A percentile compares a stretch with the other conserved stretches of the same genome.
phyloP scores from a whole-genome alignment of 2,888 invertebrate species.

The Drosophila austrosaltans region DNA sequence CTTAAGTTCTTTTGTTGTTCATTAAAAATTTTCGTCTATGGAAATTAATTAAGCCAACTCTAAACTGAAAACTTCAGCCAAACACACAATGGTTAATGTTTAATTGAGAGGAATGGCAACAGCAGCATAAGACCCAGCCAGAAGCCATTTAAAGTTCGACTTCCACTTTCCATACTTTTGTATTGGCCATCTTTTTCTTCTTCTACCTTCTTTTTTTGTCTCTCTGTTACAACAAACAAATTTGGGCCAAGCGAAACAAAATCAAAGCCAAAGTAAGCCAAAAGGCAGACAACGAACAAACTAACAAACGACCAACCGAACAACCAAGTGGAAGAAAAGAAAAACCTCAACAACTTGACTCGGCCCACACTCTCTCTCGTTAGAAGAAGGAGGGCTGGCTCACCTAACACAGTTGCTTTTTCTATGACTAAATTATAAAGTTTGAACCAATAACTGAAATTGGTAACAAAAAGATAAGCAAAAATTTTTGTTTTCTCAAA shows the following conservation, averaged over 20 bases:
- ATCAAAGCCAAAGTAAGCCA: slow-evolving; percentile 41
- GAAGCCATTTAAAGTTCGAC: slow-evolving; percentile 59
- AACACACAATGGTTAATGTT: slow-evolving; percentile 61
- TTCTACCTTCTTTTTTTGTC: slow-evolving; percentile 32
- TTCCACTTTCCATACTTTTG: slow-evolving; percentile 53
- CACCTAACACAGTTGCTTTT: too few relatives aligned
- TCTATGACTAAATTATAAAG: background rate
- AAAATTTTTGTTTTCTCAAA: too few relatives aligned
- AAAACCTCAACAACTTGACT: background rate
- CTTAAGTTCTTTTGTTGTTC: slow-evolving; percentile 59
- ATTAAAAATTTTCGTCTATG: slow-evolving; percentile 67
- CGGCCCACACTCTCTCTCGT: background rate
- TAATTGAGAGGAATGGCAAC: slow-evolving; percentile 66
- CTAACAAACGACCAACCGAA: slow-evolving; percentile 21
- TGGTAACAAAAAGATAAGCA: too few relatives aligned
- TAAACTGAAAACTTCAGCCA: slow-evolving; percentile 19
- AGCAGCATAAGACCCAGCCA: slow-evolving; percentile 35
- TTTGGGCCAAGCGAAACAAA: slow-evolving; percentile 57
- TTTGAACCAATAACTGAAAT: background rate
- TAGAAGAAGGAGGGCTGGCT: too few relatives aligned
- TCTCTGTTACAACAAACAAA: slow-evolving; percentile 48
- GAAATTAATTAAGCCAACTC: slow-evolving; percentile 43
- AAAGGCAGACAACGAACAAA: slow-evolving; percentile 22
- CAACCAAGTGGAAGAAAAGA: slow-evolving; percentile 4
- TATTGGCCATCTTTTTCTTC: slow-evolving; percentile 37